Evolutionary conservation across 2,113 vertebrate species (phyloP).

Genomic region (Ariopsis seemanni): DNA sequence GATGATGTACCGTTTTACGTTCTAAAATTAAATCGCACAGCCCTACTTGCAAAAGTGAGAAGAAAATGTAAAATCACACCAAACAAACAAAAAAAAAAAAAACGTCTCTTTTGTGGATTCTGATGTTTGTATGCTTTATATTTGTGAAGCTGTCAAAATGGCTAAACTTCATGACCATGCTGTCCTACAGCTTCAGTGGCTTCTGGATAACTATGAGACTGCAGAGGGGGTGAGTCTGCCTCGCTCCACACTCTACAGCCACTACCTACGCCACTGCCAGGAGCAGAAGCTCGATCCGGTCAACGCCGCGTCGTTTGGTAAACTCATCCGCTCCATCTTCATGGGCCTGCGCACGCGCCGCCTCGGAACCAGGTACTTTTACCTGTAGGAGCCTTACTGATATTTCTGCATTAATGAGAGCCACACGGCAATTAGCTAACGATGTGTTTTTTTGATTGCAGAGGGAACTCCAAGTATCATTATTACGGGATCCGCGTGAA

Average conservation of each 20-base stretch:
- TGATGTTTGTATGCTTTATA: not conserved
- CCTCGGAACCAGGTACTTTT: constrained; percentile 87
- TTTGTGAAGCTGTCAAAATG: not conserved
- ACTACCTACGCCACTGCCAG: constrained; percentile 96
- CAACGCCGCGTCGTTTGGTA: constrained; percentile 96
- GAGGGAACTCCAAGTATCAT: constrained; percentile 98
- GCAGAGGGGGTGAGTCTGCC: constrained; percentile 96
- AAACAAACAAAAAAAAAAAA: not conserved
- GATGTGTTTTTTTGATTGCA: constrained; percentile 52
- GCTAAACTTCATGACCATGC: not conserved
- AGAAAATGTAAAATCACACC: not conserved
- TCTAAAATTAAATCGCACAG: not conserved
- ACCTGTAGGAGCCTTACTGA: not conserved
- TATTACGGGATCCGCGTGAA: constrained; percentile 98
- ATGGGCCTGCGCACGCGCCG: constrained; percentile 94
- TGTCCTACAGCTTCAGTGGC: constrained; percentile 88
- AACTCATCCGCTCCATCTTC: constrained; percentile 97
- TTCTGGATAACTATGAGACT: constrained; percentile 96
- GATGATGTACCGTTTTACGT: not conserved
- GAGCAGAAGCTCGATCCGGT: constrained; percentile 97
- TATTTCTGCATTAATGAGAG: not conserved
- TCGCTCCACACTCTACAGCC: constrained; percentile 93
- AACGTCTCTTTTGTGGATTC: not conserved
- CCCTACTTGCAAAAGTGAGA: not conserved
- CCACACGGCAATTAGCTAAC: not conserved